A percentile compares a stretch with the other conserved stretches of the same genome.
phyloP scores from a whole-genome alignment of 2,888 invertebrate genomes.

The Pocota personata region DNA sequence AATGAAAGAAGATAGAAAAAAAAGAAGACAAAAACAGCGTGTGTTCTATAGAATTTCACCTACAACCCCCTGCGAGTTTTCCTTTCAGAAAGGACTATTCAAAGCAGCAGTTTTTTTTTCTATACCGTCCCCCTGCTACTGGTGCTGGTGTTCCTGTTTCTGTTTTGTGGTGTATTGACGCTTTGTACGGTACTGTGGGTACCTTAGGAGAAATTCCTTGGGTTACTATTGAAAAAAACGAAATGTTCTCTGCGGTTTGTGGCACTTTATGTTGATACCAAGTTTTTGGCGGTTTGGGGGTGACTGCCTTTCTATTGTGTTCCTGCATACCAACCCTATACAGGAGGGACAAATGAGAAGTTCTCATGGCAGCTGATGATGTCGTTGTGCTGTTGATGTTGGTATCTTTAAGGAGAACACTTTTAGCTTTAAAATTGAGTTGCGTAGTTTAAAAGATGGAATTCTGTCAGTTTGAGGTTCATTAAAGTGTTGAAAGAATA shows the following conservation, averaged over 20 bases:
- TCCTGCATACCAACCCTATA: background rate
- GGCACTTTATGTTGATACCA: background rate
- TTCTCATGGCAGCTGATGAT: constrained; percentile 31
- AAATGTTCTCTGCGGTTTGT: background rate
- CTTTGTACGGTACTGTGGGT: background rate
- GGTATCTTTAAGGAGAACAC: background rate
- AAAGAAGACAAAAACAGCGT: background rate
- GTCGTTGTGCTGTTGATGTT: constrained; percentile 20
- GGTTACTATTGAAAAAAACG: background rate
- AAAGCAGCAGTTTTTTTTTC: background rate
- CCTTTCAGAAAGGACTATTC: background rate
- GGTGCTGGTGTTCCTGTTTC: background rate
- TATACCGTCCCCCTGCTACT: background rate
- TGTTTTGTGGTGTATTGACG: background rate
- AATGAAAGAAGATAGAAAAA: background rate
- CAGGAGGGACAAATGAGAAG: constrained; percentile 4
- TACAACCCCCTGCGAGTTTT: background rate
- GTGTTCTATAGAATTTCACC: constrained; percentile 14
- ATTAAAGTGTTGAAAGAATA: background rate
- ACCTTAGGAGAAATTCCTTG: constrained; percentile 2
- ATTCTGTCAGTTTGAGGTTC: background rate
- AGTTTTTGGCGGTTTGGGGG: background rate
- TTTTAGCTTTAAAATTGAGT: constrained; percentile 8
- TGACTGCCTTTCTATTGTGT: constrained; percentile 6
- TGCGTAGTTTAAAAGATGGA: background rate